A percentile compares a stretch with the other conserved stretches of the same genome.
Evolutionary conservation across 1,140 invertebrate genomes (phyloP).

Genomic region (Idris sp.): DNA sequence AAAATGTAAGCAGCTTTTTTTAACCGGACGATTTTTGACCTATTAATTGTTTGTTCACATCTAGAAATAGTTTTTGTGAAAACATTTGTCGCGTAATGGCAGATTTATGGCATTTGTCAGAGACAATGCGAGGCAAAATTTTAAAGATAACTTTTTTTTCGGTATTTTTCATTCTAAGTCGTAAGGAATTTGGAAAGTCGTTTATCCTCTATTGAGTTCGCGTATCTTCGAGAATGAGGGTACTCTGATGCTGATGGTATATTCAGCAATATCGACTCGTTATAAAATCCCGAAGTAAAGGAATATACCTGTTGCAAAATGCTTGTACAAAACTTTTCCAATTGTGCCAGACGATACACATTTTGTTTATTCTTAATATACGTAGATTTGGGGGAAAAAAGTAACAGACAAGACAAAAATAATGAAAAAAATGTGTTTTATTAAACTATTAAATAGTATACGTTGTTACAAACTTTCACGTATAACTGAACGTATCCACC

Average conservation of each 20-base stretch:
- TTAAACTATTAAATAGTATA: no score
- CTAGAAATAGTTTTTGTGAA: no score
- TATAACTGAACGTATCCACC: no score
- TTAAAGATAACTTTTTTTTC: slow-evolving; percentile 25
- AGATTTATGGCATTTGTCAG: no score
- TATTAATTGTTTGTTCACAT: slow-evolving; percentile 7
- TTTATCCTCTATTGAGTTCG: slow-evolving; percentile 55
- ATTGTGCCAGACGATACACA: no score
- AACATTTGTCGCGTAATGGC: no score
- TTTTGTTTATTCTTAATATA: no score
- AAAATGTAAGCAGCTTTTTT: slow-evolving; percentile 24
- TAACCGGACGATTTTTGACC: not conserved
- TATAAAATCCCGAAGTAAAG: slow-evolving; percentile 60
- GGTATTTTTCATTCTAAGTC: slow-evolving; percentile 26
- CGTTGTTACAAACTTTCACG: no score
- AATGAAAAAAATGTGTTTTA: no score
- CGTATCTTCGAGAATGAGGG: slow-evolving; percentile 62
- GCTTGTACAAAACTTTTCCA: no score
- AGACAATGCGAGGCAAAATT: slow-evolving; percentile 2
- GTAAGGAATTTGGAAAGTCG: slow-evolving; percentile 38
- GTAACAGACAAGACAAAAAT: no score
- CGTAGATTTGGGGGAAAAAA: no score
- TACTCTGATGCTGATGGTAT: slow-evolving; percentile 43
- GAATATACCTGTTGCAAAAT: slow-evolving; percentile 60
- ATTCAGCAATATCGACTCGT: slow-evolving; percentile 65